Conservation (phyloP, 2,797 vertebrate species). For the Arnoldichthys spilopterus region DNA sequence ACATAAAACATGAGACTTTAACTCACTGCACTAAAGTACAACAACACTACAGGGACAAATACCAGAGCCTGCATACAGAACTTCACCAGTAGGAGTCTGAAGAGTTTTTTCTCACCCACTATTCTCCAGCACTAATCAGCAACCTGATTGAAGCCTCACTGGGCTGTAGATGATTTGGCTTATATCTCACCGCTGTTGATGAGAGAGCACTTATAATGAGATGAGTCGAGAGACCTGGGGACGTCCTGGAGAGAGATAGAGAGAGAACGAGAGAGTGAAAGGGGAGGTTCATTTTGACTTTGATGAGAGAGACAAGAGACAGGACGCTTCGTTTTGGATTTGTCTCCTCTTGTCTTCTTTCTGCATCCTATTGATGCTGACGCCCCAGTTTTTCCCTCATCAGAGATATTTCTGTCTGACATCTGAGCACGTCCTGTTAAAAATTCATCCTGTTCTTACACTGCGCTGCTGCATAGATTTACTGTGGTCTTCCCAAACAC, state of each 20-base stretch:
- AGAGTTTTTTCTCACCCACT: background rate
- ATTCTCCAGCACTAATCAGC: constrained; percentile 16
- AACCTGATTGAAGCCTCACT: constrained; percentile 35
- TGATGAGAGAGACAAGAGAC: constrained; percentile 24
- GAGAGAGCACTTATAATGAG: constrained; percentile 24
- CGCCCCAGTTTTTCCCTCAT: constrained; percentile 41
- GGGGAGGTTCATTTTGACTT: background rate
- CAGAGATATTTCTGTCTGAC: constrained; percentile 45
- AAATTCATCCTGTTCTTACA: constrained; percentile 21
- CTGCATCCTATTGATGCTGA: constrained; percentile 41
- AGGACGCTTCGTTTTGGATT: constrained; percentile 15
- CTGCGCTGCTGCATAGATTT: constrained; percentile 6
- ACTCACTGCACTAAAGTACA: background rate
- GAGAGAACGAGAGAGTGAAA: constrained; percentile 2
- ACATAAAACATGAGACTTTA: background rate
- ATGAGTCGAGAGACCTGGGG: constrained; percentile 22
- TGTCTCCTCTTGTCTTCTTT: constrained; percentile 26
- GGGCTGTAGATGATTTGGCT: constrained; percentile 36
- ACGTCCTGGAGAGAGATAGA: constrained; percentile 1
- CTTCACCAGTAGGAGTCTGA: background rate
- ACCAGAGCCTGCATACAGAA: no score
- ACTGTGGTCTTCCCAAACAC: constrained; percentile 5
- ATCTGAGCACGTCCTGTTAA: constrained; percentile 45
- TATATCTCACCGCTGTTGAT: constrained; percentile 14
- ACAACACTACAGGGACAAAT: background rate